These are phyloP conservation scores for Gari tellinella DNA, from an alignment of 2,888 invertebrate species.

Conservation along the genomic window DNA sequence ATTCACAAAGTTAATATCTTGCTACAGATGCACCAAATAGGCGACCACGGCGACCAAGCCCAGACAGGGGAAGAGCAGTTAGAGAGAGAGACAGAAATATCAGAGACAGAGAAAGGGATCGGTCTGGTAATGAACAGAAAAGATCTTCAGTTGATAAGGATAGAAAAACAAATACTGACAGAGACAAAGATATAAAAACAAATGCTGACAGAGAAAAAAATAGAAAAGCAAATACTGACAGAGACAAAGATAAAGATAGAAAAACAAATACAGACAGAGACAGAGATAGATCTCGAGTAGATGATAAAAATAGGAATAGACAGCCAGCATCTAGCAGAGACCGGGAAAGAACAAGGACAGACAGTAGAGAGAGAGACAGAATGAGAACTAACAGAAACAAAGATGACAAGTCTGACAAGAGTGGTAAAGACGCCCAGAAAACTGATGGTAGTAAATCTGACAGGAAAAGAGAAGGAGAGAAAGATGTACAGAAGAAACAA, in stretches of 20 bases:
- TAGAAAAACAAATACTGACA: not conserved
- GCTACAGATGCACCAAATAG: too few species aligned
- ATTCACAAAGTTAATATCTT: too few species aligned
- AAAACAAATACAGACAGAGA: not conserved
- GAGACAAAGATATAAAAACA: not conserved
- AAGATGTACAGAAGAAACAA: not conserved
- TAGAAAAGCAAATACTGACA: not conserved
- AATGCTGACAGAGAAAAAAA: too few species aligned
- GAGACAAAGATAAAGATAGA: not conserved
- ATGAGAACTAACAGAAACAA: not conserved
- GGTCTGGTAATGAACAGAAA: not conserved
- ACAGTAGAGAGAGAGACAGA: not conserved
- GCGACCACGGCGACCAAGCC: too few species aligned
- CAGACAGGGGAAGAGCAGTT: too few species aligned
- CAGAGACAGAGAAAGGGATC: not conserved
- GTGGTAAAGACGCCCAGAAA: too few species aligned
- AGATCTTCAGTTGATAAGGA: not conserved
- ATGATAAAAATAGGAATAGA: not conserved
- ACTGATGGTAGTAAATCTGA: not conserved
- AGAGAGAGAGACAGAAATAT: too few species aligned
- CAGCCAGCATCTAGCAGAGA: conserved; percentile 16
- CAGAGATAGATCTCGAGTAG: not conserved
- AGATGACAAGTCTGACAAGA: not conserved
- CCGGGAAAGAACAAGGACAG: conserved; percentile 1
- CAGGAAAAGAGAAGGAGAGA: not conserved